A percentile compares a stretch with the other conserved stretches of the same genome.
Evolutionary conservation across 23 tunicate genomes (phyloP).

Genomic region (Ciona savignyi): DNA sequence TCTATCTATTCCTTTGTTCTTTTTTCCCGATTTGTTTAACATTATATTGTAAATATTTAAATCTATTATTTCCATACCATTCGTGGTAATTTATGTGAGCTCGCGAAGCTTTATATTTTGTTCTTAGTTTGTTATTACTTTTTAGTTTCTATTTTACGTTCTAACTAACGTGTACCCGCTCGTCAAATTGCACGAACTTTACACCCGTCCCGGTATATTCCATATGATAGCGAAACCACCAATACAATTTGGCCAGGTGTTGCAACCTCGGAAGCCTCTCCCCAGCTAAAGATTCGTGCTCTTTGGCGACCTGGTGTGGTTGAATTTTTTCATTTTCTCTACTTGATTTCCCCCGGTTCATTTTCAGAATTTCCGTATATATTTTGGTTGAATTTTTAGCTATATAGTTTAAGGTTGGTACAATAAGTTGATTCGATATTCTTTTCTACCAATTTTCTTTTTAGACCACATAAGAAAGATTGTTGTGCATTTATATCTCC

Average conservation of each 20-base stretch:
- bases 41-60: not conserved
- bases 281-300: slow-evolving; percentile 16
- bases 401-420: not conserved
- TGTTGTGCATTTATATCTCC: slow-evolving; percentile 8
- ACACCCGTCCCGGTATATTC: not conserved
- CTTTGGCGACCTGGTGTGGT: slow-evolving; percentile 17
- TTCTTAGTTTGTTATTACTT: not conserved
- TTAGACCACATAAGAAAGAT: not conserved
- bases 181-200: not conserved
- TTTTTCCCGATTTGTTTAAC: not conserved
- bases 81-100: not conserved
- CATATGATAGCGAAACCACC: not conserved
- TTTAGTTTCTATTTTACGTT: not conserved
- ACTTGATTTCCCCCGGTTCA: too few species aligned
- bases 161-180: not conserved
- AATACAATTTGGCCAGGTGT: not conserved
- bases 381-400: too few species aligned
- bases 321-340: not conserved
- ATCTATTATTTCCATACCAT: not conserved
- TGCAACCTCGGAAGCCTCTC: too few species aligned
- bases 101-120: not conserved
- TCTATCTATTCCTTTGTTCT: not conserved
- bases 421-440: not conserved
- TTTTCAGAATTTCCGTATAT: too few species aligned
- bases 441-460: not conserved